phyloP scores from a whole-genome alignment of 1,140 invertebrate species.

The Hyphantria cunea region DNA sequence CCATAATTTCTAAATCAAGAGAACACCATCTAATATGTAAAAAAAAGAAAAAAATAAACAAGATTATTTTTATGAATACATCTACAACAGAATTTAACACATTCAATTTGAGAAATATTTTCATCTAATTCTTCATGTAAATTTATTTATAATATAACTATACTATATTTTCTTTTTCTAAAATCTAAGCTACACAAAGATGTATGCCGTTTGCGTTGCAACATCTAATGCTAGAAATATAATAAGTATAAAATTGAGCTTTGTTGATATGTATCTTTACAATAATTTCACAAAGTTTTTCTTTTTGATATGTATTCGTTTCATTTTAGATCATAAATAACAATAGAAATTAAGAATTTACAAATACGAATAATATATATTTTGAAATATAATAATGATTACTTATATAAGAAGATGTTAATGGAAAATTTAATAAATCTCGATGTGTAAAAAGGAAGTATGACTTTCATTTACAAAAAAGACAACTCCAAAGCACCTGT shows the following conservation, averaged over 20 bases:
- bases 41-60: slow-evolving; percentile 24
- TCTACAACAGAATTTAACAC: slow-evolving; percentile 50
- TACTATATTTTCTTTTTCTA: slow-evolving; percentile 48
- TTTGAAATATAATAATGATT: too few relatives aligned
- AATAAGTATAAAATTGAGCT: slow-evolving; percentile 79
- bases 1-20: slow-evolving; percentile 16
- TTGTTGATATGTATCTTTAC: slow-evolving; percentile 76
- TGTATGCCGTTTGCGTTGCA: slow-evolving; percentile 64
- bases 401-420: too few relatives aligned
- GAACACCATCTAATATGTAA: slow-evolving; percentile 11
- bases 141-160: slow-evolving; percentile 40
- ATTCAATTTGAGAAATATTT: slow-evolving; percentile 49
- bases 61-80: slow-evolving; percentile 37
- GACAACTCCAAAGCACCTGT: too few relatives aligned
- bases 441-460: too few relatives aligned
- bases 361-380: too few relatives aligned
- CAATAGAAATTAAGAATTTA: neutral
- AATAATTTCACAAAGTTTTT: slow-evolving; percentile 27
- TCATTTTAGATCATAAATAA: slow-evolving; percentile 16
- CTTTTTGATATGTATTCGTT: slow-evolving; percentile 27
- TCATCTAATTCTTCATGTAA: slow-evolving; percentile 45
- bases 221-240: slow-evolving; percentile 70
- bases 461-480: too few relatives aligned
- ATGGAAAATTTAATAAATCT: too few relatives aligned
- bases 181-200: slow-evolving; percentile 64